These are phyloP conservation scores for Enteromius trimaculatus DNA, from an alignment of 2,797 vertebrate species.

Conservation along the genomic window DNA sequence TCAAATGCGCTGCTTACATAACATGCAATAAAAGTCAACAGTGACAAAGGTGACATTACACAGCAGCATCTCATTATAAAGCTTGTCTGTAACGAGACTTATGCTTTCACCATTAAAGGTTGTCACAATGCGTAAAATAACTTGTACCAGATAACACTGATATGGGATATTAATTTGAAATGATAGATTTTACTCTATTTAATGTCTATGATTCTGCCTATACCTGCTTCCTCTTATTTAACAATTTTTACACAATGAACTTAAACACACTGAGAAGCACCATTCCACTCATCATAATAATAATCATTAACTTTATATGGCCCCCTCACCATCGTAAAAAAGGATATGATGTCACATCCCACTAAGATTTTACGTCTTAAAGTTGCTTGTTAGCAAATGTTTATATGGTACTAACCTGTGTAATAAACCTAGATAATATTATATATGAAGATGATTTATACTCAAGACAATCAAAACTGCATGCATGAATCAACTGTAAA, in stretches of 20 bases:
- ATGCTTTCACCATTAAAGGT: background rate
- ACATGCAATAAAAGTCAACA: slow-evolving; percentile 19
- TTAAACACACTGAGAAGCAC: background rate
- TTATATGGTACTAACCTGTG: background rate
- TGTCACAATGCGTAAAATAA: background rate
- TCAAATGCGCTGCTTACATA: background rate
- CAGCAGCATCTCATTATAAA: background rate
- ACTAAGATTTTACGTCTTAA: background rate
- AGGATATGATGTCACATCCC: background rate
- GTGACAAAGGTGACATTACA: slow-evolving; percentile 38
- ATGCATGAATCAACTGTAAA: slow-evolving; percentile 38
- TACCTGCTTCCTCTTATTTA: background rate
- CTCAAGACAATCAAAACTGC: background rate
- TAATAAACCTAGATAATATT: background rate
- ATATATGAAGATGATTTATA: background rate
- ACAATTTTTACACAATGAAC: background rate
- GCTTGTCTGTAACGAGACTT: background rate
- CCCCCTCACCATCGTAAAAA: slow-evolving; percentile 1
- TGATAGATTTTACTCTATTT: background rate
- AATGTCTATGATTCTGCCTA: background rate
- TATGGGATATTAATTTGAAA: background rate
- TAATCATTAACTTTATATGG: slow-evolving; percentile 24
- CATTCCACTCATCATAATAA: background rate
- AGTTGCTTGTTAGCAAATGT: background rate
- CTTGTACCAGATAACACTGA: background rate